Percentiles rank a stretch among this genome's conserved stretches.
Evolutionary conservation across 2,888 invertebrate genomes (phyloP).

Genomic region (Lithophane leautieri): DNA sequence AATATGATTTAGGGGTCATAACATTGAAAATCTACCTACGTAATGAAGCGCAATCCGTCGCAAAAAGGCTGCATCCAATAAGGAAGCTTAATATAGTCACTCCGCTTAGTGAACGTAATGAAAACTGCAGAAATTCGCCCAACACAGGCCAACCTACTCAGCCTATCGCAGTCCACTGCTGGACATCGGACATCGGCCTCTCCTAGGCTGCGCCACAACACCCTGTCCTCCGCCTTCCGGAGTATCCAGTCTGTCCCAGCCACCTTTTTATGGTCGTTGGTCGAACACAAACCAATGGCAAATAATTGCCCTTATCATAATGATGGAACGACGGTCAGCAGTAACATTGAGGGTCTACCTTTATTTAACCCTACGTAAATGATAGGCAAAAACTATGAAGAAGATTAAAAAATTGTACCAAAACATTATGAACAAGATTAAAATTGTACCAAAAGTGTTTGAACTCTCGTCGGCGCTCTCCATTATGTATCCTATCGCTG

Average conservation of each 20-base stretch:
- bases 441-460: slow-evolving; percentile 20
- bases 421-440: not conserved
- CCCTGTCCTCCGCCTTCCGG: too few relatives aligned
- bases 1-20: not conserved
- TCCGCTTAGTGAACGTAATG: not conserved
- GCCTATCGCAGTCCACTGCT: too few relatives aligned
- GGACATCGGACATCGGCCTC: too few relatives aligned
- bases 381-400: not conserved
- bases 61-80: not conserved
- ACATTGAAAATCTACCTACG: not conserved
- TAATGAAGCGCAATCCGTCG: not conserved
- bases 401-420: slow-evolving; percentile 15
- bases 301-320: not conserved
- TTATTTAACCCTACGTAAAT: not conserved
- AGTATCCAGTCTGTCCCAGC: too few relatives aligned
- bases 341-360: not conserved
- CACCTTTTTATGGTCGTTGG: too few relatives aligned
- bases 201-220: too few relatives aligned
- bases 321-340: not conserved
- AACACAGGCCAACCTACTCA: not conserved
- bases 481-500: slow-evolving; percentile 48
- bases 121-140: not conserved
- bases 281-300: not conserved
- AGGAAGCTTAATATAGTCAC: too few relatives aligned
- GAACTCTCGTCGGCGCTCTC: slow-evolving; percentile 13